Conservation (phyloP, 92 coral and sea anemone genomes). For the Epizoanthus illoricatus region DNA sequence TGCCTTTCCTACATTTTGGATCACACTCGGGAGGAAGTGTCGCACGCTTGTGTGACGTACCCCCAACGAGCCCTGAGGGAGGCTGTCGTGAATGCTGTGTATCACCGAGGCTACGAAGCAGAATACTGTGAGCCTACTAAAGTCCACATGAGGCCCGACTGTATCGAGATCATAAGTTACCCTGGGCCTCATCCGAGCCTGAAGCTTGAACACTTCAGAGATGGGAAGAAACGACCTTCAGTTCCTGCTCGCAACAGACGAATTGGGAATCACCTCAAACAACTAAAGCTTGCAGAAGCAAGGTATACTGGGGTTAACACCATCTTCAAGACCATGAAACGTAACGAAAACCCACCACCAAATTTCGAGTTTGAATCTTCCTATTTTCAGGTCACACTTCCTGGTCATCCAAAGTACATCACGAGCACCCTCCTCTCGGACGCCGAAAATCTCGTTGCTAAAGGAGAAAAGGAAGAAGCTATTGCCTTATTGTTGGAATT, state of each 20-base stretch:
- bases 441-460: slow-evolving; percentile 60
- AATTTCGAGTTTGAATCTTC: slow-evolving; percentile 51
- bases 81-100: slow-evolving; percentile 77
- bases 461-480: slow-evolving; percentile 67
- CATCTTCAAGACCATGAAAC: slow-evolving; percentile 67
- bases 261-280: slow-evolving; percentile 70
- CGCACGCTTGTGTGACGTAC: slow-evolving; percentile 60
- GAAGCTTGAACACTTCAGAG: slow-evolving; percentile 54
- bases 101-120: slow-evolving; percentile 75
- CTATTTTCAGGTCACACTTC: slow-evolving; percentile 64
- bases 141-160: slow-evolving; percentile 67
- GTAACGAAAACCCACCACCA: slow-evolving; percentile 64
- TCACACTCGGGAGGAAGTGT: slow-evolving; percentile 60
- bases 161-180: slow-evolving; percentile 69
- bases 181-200: slow-evolving; percentile 76
- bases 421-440: slow-evolving; percentile 49
- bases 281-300: slow-evolving; percentile 73
- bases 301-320: slow-evolving; percentile 74
- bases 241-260: slow-evolving; percentile 81
- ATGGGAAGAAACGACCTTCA: slow-evolving; percentile 56
- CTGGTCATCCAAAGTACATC: slow-evolving; percentile 73
- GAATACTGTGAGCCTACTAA: slow-evolving; percentile 60
- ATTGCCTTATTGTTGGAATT: slow-evolving; percentile 42
- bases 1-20: slow-evolving; percentile 55
- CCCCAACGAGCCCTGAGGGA: slow-evolving; percentile 70